Conservation (phyloP, 2,797 vertebrate species). For the Onychomys torridus region DNA sequence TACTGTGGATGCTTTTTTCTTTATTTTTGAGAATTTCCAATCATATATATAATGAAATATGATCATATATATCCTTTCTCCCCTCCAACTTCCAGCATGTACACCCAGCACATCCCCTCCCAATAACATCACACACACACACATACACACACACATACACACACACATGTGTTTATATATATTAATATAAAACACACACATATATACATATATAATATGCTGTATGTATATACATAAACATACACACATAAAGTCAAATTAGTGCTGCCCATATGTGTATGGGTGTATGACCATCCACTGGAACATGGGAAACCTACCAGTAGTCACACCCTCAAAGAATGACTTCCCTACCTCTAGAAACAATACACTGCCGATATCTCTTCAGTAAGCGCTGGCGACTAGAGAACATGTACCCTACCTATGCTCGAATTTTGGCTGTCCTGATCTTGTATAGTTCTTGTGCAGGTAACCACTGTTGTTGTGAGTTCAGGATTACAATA, state of each 20-base stretch:
- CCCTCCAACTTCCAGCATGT: background rate
- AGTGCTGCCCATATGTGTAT: background rate
- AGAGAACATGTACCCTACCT: background rate
- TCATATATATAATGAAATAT: background rate
- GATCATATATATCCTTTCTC: background rate
- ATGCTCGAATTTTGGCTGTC: background rate
- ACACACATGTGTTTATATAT: no score
- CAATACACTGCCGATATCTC: background rate
- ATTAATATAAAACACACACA: no score
- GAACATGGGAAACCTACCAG: background rate
- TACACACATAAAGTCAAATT: background rate
- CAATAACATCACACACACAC: background rate
- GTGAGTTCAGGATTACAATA: background rate
- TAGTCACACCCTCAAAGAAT: background rate
- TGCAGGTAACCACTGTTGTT: background rate
- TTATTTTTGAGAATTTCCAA: background rate
- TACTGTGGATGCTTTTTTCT: background rate
- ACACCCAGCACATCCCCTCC: background rate
- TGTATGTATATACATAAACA: background rate
- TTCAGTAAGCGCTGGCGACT: background rate
- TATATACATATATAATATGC: background rate
- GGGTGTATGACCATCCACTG: background rate
- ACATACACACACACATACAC: no score
- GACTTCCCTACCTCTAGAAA: background rate
- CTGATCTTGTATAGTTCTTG: background rate